Conservation (phyloP, 2,113 vertebrate species). For the Corythaixoides concolor region DNA sequence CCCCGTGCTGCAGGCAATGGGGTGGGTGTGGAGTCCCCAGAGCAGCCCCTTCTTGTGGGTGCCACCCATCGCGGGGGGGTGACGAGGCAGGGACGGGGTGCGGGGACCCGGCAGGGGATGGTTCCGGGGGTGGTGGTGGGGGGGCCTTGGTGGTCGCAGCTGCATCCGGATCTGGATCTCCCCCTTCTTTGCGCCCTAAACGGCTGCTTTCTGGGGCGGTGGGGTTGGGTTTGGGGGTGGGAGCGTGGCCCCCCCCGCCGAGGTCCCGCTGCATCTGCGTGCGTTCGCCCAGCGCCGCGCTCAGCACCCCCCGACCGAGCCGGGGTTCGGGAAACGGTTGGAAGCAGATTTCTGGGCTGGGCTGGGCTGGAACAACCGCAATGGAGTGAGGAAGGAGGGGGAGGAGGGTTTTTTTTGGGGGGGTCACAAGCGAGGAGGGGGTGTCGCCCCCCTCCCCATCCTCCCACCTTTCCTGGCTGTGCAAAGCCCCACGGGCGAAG, state of each 20-base stretch:
- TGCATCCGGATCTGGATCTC: background rate
- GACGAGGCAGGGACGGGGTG: background rate
- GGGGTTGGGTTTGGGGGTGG: background rate
- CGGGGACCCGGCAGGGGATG: accelerated
- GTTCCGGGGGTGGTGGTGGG: too few relatives aligned
- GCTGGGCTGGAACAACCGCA: background rate
- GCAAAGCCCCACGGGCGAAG: background rate
- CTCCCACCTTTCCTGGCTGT: background rate
- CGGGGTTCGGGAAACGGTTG: too few relatives aligned
- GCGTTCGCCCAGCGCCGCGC: background rate
- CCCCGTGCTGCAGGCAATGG: background rate
- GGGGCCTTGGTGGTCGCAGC: too few relatives aligned
- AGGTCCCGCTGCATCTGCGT: too few relatives aligned
- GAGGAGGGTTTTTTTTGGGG: background rate
- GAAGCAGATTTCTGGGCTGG: background rate
- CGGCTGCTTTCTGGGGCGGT: too few relatives aligned
- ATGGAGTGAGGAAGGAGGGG: background rate
- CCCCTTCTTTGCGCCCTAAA: background rate
- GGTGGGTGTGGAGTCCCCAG: background rate
- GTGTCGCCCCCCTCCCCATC: background rate
- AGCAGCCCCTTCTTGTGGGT: background rate
- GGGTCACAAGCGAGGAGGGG: background rate
- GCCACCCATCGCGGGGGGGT: too few relatives aligned
- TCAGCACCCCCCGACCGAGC: background rate
- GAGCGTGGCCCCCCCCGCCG: too few relatives aligned